phyloP scores from a whole-genome alignment of 2,888 invertebrate species.

The Neria commutata region DNA sequence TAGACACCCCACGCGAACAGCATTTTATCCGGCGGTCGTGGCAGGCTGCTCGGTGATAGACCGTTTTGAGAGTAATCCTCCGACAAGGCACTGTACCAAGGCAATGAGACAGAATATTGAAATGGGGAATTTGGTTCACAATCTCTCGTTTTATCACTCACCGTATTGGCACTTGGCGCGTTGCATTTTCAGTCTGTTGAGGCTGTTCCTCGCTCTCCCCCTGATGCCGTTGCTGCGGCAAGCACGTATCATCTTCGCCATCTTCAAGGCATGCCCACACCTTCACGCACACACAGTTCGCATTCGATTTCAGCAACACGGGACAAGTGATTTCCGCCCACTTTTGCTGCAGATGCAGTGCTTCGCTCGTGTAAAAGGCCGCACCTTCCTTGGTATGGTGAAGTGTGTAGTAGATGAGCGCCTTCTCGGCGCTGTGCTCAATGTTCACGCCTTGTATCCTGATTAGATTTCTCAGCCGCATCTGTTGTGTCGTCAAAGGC shows the following conservation, averaged over 20 bases:
- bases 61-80: conserved; percentile 34
- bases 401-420: conserved; percentile 78
- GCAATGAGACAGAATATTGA: neutral
- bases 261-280: conserved; percentile 51
- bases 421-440: conserved; percentile 39
- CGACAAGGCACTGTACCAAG: conserved; percentile 33
- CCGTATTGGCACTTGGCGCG: conserved; percentile 29
- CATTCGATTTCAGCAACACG: conserved; percentile 64
- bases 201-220: conserved; percentile 4
- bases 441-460: conserved; percentile 75
- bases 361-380: conserved; percentile 84
- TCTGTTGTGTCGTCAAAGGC: conserved; percentile 83
- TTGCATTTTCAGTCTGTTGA: neutral
- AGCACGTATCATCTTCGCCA: neutral
- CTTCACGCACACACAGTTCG: conserved; percentile 56
- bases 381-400: conserved; percentile 82
- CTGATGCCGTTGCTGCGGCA: conserved; percentile 16
- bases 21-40: conserved; percentile 64
- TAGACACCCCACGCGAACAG: conserved; percentile 85
- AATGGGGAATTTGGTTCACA: no score
- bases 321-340: conserved; percentile 82
- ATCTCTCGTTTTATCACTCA: no score
- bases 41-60: conserved; percentile 33
- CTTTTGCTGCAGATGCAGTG: conserved; percentile 73
- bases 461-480: conserved; percentile 78